phyloP scores from a whole-genome alignment of 2,888 invertebrate species.

The Cryptocephalus primarius region DNA sequence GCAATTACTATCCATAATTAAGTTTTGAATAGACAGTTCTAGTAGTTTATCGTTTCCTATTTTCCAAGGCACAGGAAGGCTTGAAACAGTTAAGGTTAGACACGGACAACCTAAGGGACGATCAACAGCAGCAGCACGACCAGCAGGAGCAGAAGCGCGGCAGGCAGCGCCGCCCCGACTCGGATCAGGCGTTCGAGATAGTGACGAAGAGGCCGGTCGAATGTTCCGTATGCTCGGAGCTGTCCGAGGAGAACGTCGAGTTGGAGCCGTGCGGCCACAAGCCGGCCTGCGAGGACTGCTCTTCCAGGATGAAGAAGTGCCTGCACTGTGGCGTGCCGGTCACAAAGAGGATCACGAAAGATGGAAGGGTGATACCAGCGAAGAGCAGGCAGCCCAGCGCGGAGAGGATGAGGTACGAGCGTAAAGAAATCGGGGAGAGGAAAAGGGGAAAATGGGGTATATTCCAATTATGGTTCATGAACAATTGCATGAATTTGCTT shows the following conservation, averaged over 20 bases:
- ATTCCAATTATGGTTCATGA: too few relatives aligned
- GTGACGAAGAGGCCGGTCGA: slow-evolving; percentile 39
- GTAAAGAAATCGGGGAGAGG: too few relatives aligned
- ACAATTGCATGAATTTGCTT: too few relatives aligned
- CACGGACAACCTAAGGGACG: too few relatives aligned
- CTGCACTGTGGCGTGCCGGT: slow-evolving; percentile 54
- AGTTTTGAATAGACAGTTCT: too few relatives aligned
- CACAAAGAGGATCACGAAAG: slow-evolving; percentile 43
- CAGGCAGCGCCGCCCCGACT: too few relatives aligned
- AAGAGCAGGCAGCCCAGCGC: slow-evolving; percentile 51
- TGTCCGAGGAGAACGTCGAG: slow-evolving; percentile 47
- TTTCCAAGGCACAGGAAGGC: too few relatives aligned
- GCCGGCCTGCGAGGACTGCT: slow-evolving; percentile 65
- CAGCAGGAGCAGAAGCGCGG: slow-evolving; percentile 1
- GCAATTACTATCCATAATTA: too few relatives aligned
- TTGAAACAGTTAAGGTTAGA: too few relatives aligned
- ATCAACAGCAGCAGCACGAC: not conserved
- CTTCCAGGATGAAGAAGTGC: slow-evolving; percentile 67
- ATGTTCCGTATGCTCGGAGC: slow-evolving; percentile 63
- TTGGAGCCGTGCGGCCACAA: slow-evolving; percentile 67
- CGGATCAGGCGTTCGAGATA: not conserved
- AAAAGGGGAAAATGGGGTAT: too few relatives aligned
- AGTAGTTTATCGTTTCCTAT: too few relatives aligned
- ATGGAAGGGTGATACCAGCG: slow-evolving; percentile 39
- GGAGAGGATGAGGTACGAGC: slow-evolving; percentile 44